Base-by-base conservation (phyloP, 2,888 invertebrate species). In the Heteromyza rotundicornis region DNA sequence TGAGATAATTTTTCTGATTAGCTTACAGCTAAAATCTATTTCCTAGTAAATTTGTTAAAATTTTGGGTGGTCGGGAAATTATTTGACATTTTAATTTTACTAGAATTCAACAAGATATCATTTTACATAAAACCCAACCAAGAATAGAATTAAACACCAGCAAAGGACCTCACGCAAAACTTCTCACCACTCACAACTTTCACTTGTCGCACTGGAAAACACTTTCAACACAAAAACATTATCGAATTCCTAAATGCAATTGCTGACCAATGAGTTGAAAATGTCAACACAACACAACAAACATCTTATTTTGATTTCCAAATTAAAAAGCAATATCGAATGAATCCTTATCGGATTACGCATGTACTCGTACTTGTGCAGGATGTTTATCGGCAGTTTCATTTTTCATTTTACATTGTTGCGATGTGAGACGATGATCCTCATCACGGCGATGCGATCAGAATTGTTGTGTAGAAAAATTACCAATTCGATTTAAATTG, bases 401-500 rank as follows among this genome's bases (percentile, higher is more conserved):
- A 77, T 74, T 76, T 73, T 74, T 74, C 74, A 74, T 71, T 67
- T 20, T 49, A 52, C 14, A n/a, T n/a, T 51, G 49, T 12, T 19
- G 49, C 44, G 52, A 52, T n/a, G 51, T 63, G 61, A 64, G 19
- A n/a, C 35, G 35, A 16, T 16, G 50, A 40, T 17, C 20, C 32
- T 22, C 51, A 32, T 16, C 32, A 49, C 49, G 27, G 14, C 40
- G 27, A 27, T 10, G 7, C 27, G 27, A 27, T 27, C 40, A 3
- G 40, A 14, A 40, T 40, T n/a, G 10, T 68, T 73, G 76, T 69
- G 69, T 75, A 75, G 77, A 74, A 65, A 74, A 74, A 74, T 68
- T 68, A 64, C 59, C 61, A 64, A 63, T 56, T 64, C 65, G 66
- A 67, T 36, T 36, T n/a, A n/a, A n/a, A n/a, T 27, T 27, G 27